phyloP scores from a whole-genome alignment of 2,113 vertebrate genomes.

The Lontra canadensis region DNA sequence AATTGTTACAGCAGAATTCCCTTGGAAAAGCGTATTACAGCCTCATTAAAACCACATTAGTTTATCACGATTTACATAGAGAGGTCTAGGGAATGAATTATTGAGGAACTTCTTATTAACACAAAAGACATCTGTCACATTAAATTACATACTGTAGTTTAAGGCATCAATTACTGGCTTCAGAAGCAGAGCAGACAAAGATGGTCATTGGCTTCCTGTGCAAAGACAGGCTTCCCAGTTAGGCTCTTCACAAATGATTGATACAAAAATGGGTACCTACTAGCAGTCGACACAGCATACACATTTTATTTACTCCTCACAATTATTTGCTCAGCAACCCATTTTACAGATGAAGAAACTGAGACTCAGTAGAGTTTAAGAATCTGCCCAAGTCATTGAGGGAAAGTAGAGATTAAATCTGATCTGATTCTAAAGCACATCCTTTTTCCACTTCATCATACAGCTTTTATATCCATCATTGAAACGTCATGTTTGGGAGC shows the following conservation, averaged over 20 bases:
- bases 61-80: slow-evolving; percentile 63
- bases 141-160: slow-evolving; percentile 15
- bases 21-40: slow-evolving; percentile 59
- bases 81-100: slow-evolving; percentile 66
- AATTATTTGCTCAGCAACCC: background rate
- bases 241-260: background rate
- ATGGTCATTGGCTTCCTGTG: background rate
- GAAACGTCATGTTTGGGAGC: background rate
- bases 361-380: background rate
- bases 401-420: background rate
- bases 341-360: background rate
- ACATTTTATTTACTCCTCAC: background rate
- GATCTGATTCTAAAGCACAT: background rate
- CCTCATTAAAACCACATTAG: slow-evolving; percentile 71
- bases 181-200: slow-evolving; percentile 28
- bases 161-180: slow-evolving; percentile 59
- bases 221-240: background rate
- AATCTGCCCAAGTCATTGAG: background rate
- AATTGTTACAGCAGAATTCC: slow-evolving; percentile 58
- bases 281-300: background rate
- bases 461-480: background rate
- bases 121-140: slow-evolving; percentile 67
- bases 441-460: background rate
- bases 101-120: slow-evolving; percentile 64
- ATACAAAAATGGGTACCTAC: background rate